Percentiles rank a stretch among this genome's conserved stretches.
Evolutionary conservation across 1,140 invertebrate species (phyloP).

Genomic region (Apis mellifera): Amel_HAv3.1 CM009931.2:25008001-25008500

Average conservation of each 20-base stretch:
- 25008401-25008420: background rate
- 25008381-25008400: no score
- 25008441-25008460: no score
- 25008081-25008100: constrained; percentile 19
- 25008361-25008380: no score
- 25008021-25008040: constrained; percentile 63
- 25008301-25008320: no score
- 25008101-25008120: constrained; percentile 5
- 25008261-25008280: no score
- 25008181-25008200: background rate
- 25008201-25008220: background rate
- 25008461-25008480: background rate
- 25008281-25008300: no score
- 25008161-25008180: background rate
- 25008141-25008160: background rate
- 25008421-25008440: background rate
- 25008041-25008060: constrained; percentile 66
- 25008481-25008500: background rate
- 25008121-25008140: background rate
- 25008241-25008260: no score
- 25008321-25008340: no score
- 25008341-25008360: no score
- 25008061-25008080: constrained; percentile 47
- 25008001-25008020: constrained; percentile 69
- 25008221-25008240: no score